These are phyloP conservation scores for Caracal caracal DNA, from an alignment of 2,113 vertebrate species.

Conservation along the genomic window DNA sequence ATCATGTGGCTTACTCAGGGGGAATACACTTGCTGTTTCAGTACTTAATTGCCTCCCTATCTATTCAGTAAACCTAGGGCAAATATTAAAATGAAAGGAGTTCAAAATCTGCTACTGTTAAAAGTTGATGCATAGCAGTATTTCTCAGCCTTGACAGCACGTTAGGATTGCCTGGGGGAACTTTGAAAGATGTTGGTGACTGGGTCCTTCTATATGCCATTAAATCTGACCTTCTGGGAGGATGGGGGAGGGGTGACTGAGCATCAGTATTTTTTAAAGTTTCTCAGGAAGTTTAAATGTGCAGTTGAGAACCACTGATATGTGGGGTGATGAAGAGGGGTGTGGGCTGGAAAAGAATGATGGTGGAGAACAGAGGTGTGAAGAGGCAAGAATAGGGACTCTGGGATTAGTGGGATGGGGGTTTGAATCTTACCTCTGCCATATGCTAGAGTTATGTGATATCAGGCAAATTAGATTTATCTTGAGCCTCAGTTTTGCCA, in stretches of 20 bases:
- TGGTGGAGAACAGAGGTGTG: background rate
- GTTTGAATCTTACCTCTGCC: background rate
- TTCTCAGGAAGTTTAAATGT: background rate
- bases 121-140: background rate
- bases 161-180: background rate
- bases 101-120: background rate
- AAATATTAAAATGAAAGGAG: slow-evolving; percentile 36
- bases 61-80: slow-evolving; percentile 40
- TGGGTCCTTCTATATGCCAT: background rate
- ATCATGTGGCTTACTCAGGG: background rate
- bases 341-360: background rate
- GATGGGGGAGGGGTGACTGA: background rate
- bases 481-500: background rate
- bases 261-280: background rate
- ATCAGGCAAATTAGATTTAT: background rate
- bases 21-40: background rate
- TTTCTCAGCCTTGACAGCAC: background rate
- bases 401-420: background rate
- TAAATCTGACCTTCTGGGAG: background rate
- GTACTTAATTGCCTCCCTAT: background rate
- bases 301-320: background rate
- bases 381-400: background rate
- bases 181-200: background rate
- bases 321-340: background rate
- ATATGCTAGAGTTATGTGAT: background rate